phyloP scores from a whole-genome alignment of 2,797 vertebrate genomes.

The Pteropus rufus region DNA sequence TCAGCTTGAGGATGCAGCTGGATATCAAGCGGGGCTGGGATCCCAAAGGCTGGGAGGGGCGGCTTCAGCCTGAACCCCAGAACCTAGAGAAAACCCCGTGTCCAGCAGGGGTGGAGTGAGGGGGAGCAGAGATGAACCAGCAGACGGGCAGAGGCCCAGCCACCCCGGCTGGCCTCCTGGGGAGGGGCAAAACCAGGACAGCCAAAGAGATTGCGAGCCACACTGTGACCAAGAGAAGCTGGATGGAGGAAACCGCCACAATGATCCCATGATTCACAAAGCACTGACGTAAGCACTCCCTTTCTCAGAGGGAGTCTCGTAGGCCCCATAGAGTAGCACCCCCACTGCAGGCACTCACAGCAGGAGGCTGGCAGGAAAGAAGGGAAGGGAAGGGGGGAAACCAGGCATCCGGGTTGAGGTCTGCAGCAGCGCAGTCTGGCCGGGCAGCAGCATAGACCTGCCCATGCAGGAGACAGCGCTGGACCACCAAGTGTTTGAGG shows the following conservation, averaged over 20 bases:
- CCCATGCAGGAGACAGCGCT: neutral
- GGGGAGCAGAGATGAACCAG: neutral
- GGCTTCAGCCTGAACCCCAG: neutral
- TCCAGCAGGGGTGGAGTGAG: too few species aligned
- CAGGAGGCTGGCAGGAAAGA: neutral
- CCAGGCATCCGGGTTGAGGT: neutral
- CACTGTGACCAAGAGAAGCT: neutral
- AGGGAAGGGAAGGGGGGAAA: neutral
- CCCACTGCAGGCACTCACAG: neutral
- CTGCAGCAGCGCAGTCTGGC: neutral
- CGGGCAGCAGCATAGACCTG: neutral
- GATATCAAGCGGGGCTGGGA: neutral
- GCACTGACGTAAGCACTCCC: rapidly evolving
- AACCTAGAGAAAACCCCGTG: neutral
- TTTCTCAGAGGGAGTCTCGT: neutral
- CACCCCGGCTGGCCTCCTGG: neutral
- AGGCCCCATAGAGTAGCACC: neutral
- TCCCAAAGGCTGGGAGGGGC: neutral
- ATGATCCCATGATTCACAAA: too few species aligned
- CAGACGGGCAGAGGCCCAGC: neutral
- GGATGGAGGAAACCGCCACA: rapidly evolving
- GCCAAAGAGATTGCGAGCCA: neutral
- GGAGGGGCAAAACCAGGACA: neutral
- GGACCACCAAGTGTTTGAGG: neutral
- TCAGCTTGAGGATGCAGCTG: neutral